Conservation (phyloP, 2,888 invertebrate species). For the Pemphredon lugubris region DNA sequence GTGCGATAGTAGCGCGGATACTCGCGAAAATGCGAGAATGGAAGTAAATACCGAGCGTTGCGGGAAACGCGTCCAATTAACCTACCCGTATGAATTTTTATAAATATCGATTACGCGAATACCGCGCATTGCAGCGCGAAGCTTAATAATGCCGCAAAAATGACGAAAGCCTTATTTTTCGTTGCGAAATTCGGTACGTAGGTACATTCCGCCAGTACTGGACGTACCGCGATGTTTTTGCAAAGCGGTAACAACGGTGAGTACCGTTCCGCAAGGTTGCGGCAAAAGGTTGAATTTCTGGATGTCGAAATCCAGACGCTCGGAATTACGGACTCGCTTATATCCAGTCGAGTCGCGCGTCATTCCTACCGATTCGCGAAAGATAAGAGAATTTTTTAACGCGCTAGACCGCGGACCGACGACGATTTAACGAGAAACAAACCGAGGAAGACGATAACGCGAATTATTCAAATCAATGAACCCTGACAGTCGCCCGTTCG, state of each 20-base stretch:
- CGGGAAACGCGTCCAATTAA: conserved; percentile 1
- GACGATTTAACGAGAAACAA: conserved; percentile 55
- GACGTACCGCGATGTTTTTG: no score
- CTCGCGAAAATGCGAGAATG: neutral
- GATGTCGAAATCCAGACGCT: no score
- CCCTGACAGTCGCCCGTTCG: conserved; percentile 60
- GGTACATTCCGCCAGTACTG: no score
- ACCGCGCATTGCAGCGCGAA: neutral
- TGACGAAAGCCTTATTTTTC: conserved; percentile 1
- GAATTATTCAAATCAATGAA: conserved; percentile 66
- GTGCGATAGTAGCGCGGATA: neutral
- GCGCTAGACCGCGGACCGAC: neutral
- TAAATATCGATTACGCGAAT: neutral
- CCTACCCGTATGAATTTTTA: conserved; percentile 1
- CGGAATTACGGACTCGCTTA: no score
- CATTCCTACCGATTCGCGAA: conserved; percentile 26
- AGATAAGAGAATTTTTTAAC: conserved; percentile 42
- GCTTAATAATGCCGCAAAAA: neutral
- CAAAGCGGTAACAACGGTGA: no score
- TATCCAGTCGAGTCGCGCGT: neutral
- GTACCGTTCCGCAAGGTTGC: no score
- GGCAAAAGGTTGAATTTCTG: no score
- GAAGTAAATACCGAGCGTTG: neutral
- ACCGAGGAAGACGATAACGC: conserved; percentile 55
- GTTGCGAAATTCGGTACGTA: conserved; percentile 11